phyloP scores from a whole-genome alignment of 2,888 invertebrate genomes.

The Quadroppia sp. region DNA sequence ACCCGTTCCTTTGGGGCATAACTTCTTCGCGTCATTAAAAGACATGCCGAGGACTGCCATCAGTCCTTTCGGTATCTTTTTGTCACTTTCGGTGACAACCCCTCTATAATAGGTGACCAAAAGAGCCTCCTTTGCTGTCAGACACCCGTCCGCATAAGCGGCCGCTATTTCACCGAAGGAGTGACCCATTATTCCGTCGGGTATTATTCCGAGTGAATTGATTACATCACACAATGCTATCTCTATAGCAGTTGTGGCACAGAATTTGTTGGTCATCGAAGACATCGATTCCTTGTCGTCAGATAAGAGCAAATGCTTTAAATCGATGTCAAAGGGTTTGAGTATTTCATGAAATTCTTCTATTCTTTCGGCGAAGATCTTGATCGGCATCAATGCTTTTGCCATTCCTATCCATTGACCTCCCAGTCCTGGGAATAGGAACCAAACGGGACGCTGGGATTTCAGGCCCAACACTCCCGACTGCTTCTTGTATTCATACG shows the following conservation, averaged over 20 bases:
- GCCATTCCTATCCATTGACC: constrained; percentile 35
- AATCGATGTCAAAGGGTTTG: constrained; percentile 24
- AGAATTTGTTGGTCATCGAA: constrained; percentile 76
- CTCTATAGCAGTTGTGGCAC: constrained; percentile 58
- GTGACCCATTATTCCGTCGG: constrained; percentile 58
- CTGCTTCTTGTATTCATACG: constrained; percentile 22
- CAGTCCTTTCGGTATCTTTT: constrained; percentile 46
- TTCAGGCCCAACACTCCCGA: constrained; percentile 54
- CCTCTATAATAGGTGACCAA: constrained; percentile 58
- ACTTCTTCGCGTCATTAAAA: constrained; percentile 51
- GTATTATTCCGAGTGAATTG: constrained; percentile 52
- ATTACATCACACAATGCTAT: constrained; percentile 49
- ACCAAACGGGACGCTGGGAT: constrained; percentile 77
- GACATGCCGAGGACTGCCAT: constrained; percentile 54
- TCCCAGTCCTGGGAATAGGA: constrained; percentile 73
- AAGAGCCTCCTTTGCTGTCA: constrained; percentile 57
- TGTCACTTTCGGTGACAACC: constrained; percentile 50
- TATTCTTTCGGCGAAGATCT: constrained; percentile 8
- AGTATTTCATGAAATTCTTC: constrained; percentile 19
- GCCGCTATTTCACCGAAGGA: constrained; percentile 58
- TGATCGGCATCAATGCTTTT: constrained; percentile 35
- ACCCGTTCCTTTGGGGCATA: constrained; percentile 49
- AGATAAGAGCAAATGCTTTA: constrained; percentile 52
- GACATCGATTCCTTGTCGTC: constrained; percentile 65
- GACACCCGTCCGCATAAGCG: constrained; percentile 58